Evolutionary conservation across 2,888 invertebrate genomes (phyloP).

Genomic region (Cryptus armator): DNA sequence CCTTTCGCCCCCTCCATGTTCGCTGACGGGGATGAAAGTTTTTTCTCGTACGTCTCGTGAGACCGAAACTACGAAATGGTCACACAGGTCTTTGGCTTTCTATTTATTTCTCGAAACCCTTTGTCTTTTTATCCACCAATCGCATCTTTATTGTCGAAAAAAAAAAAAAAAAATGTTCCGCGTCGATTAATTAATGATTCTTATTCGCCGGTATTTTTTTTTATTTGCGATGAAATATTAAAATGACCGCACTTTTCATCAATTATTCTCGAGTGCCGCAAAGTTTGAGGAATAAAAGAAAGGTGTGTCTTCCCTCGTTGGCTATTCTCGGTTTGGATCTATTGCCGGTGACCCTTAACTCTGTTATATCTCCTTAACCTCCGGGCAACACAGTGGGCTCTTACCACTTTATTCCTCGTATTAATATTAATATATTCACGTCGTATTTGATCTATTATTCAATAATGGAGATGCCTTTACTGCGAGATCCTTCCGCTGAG

Average conservation of each 20-base stretch:
- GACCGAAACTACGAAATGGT: slow-evolving; percentile 56
- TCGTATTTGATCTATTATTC: slow-evolving; percentile 61
- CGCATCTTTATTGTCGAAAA: background rate
- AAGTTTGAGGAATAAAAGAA: slow-evolving; percentile 9
- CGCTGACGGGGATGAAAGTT: slow-evolving; percentile 58
- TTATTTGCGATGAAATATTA: slow-evolving; percentile 44
- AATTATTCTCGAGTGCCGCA: slow-evolving; percentile 46
- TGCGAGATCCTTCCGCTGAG: slow-evolving; percentile 1
- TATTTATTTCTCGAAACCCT: slow-evolving; percentile 36
- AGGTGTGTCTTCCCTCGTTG: background rate
- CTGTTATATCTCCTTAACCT: slow-evolving; percentile 20
- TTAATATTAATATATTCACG: slow-evolving; percentile 48
- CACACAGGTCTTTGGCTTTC: slow-evolving; percentile 47
- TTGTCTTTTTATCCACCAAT: slow-evolving; percentile 25
- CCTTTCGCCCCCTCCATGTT: slow-evolving; percentile 9
- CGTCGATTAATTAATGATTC: background rate
- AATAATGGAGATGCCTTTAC: slow-evolving; percentile 48
- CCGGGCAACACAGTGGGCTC: slow-evolving; percentile 13
- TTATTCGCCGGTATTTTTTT: background rate
- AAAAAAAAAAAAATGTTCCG: background rate
- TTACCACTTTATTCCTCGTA: slow-evolving; percentile 23
- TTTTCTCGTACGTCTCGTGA: slow-evolving; percentile 49
- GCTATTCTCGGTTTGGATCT: background rate
- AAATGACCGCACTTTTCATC: slow-evolving; percentile 51
- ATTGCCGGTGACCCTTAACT: background rate